Conservation (phyloP, 1,140 invertebrate species). For the Mya arenaria region DNA sequence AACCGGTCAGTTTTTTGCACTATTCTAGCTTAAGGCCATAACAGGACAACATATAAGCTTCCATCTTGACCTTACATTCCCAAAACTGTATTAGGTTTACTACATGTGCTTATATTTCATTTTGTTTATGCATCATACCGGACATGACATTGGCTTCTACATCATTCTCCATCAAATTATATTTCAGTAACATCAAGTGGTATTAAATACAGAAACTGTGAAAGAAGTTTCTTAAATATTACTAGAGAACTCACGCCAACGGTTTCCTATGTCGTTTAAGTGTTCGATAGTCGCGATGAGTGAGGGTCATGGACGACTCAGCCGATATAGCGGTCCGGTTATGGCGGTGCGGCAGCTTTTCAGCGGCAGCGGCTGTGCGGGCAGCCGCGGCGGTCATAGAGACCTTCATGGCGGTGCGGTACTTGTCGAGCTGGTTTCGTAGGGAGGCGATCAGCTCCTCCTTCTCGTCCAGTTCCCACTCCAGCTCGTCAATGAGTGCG, state of each 20-base stretch:
- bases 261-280: slow-evolving; percentile 26
- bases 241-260: slow-evolving; percentile 23
- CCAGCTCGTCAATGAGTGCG: slow-evolving; percentile 86
- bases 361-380: slow-evolving; percentile 68
- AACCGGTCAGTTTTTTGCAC: too few species aligned
- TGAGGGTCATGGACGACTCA: slow-evolving; percentile 84
- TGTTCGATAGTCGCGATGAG: slow-evolving; percentile 37
- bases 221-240: too few species aligned
- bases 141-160: too few species aligned
- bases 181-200: too few species aligned
- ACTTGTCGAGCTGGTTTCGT: slow-evolving; percentile 92
- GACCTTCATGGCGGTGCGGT: slow-evolving; percentile 89
- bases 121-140: too few species aligned
- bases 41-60: too few species aligned
- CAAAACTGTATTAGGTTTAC: too few species aligned
- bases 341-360: slow-evolving; percentile 79
- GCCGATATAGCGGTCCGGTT: slow-evolving; percentile 93
- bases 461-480: slow-evolving; percentile 88
- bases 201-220: too few species aligned
- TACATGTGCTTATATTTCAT: too few species aligned
- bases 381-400: slow-evolving; percentile 80
- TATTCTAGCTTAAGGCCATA: too few species aligned
- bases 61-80: too few species aligned
- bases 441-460: slow-evolving; percentile 86
- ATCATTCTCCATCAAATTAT: too few species aligned